phyloP scores from a whole-genome alignment of 2,797 vertebrate species.

The Aplochiton taeniatus region DNA sequence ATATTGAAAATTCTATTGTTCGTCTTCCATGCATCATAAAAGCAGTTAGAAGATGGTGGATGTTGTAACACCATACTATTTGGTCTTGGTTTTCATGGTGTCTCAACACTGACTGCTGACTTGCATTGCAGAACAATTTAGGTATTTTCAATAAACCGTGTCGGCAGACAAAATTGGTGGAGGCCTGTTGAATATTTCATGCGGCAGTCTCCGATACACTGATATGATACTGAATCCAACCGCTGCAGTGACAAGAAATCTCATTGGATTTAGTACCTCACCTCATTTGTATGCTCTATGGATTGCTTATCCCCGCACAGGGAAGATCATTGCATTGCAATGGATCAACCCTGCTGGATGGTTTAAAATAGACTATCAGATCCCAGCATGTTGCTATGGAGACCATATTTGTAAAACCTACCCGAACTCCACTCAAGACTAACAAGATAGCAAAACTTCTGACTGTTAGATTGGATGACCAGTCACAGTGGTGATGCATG shows the following conservation, averaged over 20 bases:
- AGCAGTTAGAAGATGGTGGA: no score
- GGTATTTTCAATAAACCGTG: not conserved
- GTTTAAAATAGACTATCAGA: conserved; percentile 21
- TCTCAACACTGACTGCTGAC: no score
- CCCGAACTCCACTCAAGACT: not conserved
- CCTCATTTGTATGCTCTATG: conserved; percentile 24
- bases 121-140: no score
- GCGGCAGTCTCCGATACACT: not conserved
- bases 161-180: not conserved
- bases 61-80: no score
- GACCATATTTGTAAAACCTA: conserved; percentile 1
- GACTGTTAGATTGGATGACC: no score
- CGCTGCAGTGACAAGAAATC: conserved; percentile 13
- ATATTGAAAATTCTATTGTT: no score
- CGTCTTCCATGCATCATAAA: no score
- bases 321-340: conserved; percentile 33
- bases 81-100: no score
- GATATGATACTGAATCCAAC: conserved; percentile 1
- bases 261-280: conserved; percentile 12
- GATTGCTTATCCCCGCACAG: conserved; percentile 16
- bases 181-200: conserved; percentile 26
- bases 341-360: conserved; percentile 19
- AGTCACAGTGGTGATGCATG: not conserved
- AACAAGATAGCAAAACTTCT: no score
- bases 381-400: conserved; percentile 22